Percentiles rank a stretch among this genome's conserved stretches.
Evolutionary conservation across 1,140 invertebrate genomes (phyloP).

Genomic region (Diachasma alloeum): DNA sequence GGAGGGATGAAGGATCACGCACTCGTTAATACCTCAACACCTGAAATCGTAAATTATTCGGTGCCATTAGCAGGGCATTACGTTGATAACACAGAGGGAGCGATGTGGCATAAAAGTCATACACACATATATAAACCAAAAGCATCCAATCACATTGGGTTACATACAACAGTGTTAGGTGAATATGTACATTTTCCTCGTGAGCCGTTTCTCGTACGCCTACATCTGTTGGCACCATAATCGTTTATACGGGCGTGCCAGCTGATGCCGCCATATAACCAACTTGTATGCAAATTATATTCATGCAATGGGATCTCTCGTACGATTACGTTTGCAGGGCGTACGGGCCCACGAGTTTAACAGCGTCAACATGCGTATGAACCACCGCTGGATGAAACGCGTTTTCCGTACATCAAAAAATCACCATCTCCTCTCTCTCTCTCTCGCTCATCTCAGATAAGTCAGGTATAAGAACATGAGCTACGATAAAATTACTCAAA

Average conservation of each 20-base stretch:
- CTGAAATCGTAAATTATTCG: slow-evolving; percentile 42
- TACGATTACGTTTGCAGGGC: slow-evolving; percentile 56
- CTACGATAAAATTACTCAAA: background rate
- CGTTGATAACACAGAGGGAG: slow-evolving; percentile 32
- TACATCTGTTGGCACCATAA: slow-evolving; percentile 66
- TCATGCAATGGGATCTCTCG: slow-evolving; percentile 63
- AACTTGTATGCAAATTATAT: slow-evolving; percentile 68
- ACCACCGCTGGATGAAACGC: slow-evolving; percentile 60
- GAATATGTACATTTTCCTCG: background rate
- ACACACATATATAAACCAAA: slow-evolving; percentile 43
- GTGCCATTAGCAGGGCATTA: slow-evolving; percentile 48
- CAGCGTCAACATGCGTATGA: slow-evolving; percentile 64
- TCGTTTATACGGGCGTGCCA: slow-evolving; percentile 65
- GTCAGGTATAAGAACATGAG: background rate
- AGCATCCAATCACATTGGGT: slow-evolving; percentile 28
- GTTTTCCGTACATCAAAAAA: slow-evolving; percentile 43
- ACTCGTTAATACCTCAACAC: slow-evolving; percentile 16
- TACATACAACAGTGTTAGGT: background rate
- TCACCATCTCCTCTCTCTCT: background rate
- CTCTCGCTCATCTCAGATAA: background rate
- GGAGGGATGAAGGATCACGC: background rate
- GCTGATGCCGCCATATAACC: slow-evolving; percentile 63
- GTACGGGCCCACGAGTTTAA: slow-evolving; percentile 57
- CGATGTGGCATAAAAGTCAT: slow-evolving; percentile 39
- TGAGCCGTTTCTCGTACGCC: slow-evolving; percentile 45